Evolutionary conservation across 2,888 invertebrate species (phyloP), one percentile per base, ranked within the genome.

Genomic region (Drosophila tripunctata): DNA sequence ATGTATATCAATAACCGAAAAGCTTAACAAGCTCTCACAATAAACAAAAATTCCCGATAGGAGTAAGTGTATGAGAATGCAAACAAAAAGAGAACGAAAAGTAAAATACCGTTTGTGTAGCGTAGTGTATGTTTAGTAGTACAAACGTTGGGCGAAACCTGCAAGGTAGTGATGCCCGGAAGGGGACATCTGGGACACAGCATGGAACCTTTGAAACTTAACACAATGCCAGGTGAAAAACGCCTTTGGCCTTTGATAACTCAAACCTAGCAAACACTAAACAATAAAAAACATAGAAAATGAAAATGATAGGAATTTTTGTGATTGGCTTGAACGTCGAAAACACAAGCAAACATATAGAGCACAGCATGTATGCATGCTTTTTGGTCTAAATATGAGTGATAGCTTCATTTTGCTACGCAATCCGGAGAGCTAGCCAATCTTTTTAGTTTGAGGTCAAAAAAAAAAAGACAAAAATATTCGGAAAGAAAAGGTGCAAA

Each of bases 221-320:
- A 51, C 67, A 67, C 64, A 67, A 57, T 57, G 47, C 47, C 55
- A 70, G 52, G 56, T 57, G 67, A 69, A 31, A 36, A 43, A 30
- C 36, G 47, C 58, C 67, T 52, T 48, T 67, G 71, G 64, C 56
- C 71, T 40, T 74, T 78, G 75, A 70, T 67, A 54, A 63, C 60
- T 55, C 48, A 47, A 51, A 17, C 33, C n/a, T 17, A 48, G 35
- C 35, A 22, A 41, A 54, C 43, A 52, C 40, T 35, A 27, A 54
- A 31, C 4, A 19, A 33, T 41, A n/a, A 30, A 22, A n/a, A 31
- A 43, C 7, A 17, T 4, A 30, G 8, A 21, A 36, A 12, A 36
- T 17, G 31, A 31, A 30, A 15, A 24, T 15, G 15, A 15, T 54
- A 54, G 64, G 50, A 70, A 75, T 78, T 73, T 67, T 71, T 58